Base-by-base conservation (phyloP, 2,113 vertebrate genomes). In the Pongo pygmaeus region DNA sequence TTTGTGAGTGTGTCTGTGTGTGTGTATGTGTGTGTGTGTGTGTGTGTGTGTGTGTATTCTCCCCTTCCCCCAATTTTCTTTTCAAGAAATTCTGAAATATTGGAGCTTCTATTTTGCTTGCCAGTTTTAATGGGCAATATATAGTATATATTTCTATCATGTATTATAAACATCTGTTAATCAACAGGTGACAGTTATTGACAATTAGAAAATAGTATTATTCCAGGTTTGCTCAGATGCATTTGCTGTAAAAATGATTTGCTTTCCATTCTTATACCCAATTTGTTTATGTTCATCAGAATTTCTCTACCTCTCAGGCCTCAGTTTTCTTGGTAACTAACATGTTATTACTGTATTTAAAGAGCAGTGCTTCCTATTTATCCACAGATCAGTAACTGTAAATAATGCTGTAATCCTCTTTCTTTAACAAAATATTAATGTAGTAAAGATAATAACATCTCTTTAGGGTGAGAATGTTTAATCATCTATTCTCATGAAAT, bases 31-130 rank as follows among this genome's bases (percentile, higher is more conserved):
- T 86, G 13, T 0, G 69, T 0, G 46, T 97, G 55, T 84, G 64
- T 89, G 38, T 95, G 38, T 0, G n/a, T 0, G 32, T 97, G 32
- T 77, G 35, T 89, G n/a, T 0, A 69, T 74, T 80, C 13, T 16
- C 12, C 25, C 35, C 46, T n/a, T 84, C 23, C 23, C 48, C 91
- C 55, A 88, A 98, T 98, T 95, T 97, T 97, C 98, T 98, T 97
- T 84, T 57, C 27, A 72, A 75, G 55, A 96, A 96, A 97, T 75
- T n/a, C 30, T 96, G 93, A 98, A 90, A 93, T 93, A 89, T 89
- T 98, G 74, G 91, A 98, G 80, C 50, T 84, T 86, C 38, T 23
- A 93, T 96, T 94, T 57, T 38, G 12, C 78, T 83, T 97, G 38
- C 50, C 94, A 95, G 5, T 97, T 97, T 98, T 93, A 93, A 96